Base-by-base conservation (phyloP, 2,113 vertebrate species). In the Beaufortia kweichowensis region DNA sequence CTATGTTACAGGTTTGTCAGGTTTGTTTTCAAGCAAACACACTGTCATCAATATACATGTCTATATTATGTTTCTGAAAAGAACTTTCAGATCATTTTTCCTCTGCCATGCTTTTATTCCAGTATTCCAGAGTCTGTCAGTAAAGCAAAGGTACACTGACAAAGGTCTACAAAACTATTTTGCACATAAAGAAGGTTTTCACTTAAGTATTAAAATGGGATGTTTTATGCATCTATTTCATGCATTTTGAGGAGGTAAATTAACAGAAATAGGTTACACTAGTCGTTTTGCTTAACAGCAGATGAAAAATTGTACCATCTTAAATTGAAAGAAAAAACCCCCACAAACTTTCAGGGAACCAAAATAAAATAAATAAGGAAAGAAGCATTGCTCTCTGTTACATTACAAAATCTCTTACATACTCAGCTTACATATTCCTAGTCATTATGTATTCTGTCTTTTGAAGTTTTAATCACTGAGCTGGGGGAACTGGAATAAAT, bases 11-110 rank as follows among this genome's bases (percentile, higher is more conserved):
- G 75, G 77, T 41, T 11, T 48, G 53, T 82, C 83, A 82, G 75
- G 78, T 84, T 84, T 81, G 74, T 83, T 31, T 66, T 60, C 75
- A 55, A 56, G 35, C 48, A 21, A 77, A 48, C 33, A 72, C 28
- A 67, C 64, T 62, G 35, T 59, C 56, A 66, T 61, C 67, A 67
- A 61, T 76, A 19, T 43, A 43, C 56, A 33, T 63, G 57, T 41
- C 26, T n/a, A 28, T 67, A 29, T 26, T 28, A 21, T 67, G 23
- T 69, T 28, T 62, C 3, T 28, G 21, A 12, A 15, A 17, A 41
- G 5, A 24, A 26, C 65, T 46, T 41, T 66, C 29, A 33, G 14
- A 24, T 6, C 29, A 56, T 60, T 57, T 17, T 31, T 29, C 23
- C 48, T 39, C 50, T 35, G 46, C 50, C 43, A 1, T 56, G 12